A percentile compares a stretch with the other conserved stretches of the same genome.
Conservation (phyloP, 1,140 invertebrate species). For the Drosophila guanche region DNA sequence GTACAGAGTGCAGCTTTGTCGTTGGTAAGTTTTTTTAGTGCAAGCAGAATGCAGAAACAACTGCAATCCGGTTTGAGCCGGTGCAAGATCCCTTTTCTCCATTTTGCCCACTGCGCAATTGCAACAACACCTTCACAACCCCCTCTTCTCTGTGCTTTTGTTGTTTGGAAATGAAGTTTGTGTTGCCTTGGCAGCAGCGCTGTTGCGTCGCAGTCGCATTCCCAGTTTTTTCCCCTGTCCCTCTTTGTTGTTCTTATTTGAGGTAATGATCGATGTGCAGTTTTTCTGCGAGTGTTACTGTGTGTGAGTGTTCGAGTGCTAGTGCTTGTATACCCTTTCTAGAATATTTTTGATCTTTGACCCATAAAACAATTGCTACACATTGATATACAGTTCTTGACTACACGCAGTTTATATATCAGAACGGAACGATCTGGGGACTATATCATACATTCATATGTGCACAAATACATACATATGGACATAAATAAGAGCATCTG, state of each 20-base stretch:
- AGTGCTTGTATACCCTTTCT: too few relatives aligned
- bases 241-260: slow-evolving; percentile 27
- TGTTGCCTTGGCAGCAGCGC: slow-evolving; percentile 31
- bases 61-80: slow-evolving; percentile 30
- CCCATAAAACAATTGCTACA: too few relatives aligned
- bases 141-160: slow-evolving; percentile 21
- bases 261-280: slow-evolving; percentile 34
- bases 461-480: too few relatives aligned
- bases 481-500: too few relatives aligned
- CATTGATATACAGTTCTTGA: too few relatives aligned
- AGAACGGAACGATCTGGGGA: too few relatives aligned
- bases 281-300: slow-evolving; percentile 5
- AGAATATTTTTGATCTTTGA: too few relatives aligned
- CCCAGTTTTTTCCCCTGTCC: slow-evolving; percentile 22
- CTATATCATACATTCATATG: too few relatives aligned
- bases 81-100: slow-evolving; percentile 40
- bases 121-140: slow-evolving; percentile 32
- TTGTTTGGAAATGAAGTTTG: slow-evolving; percentile 8
- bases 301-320: background rate
- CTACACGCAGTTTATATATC: too few relatives aligned
- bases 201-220: slow-evolving; percentile 36
- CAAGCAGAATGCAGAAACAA: background rate
- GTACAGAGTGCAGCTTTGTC: background rate
- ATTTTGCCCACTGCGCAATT: slow-evolving; percentile 35
- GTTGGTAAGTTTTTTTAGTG: slow-evolving; percentile 6